phyloP scores from a whole-genome alignment of 2,888 invertebrate genomes.

The Phalangium opilio region DNA sequence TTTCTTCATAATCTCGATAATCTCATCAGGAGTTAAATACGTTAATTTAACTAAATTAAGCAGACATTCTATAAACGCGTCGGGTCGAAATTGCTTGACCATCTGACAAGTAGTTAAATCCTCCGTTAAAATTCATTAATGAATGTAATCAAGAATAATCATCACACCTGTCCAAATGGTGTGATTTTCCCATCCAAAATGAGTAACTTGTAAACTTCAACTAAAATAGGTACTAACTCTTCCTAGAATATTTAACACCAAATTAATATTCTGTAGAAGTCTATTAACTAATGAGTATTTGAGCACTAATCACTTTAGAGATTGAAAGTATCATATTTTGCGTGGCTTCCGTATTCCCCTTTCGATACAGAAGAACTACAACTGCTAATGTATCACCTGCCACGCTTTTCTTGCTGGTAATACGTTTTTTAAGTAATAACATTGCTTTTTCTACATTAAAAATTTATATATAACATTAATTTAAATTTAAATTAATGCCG shows the following conservation, averaged over 20 bases:
- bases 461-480: background rate
- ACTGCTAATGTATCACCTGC: constrained; percentile 15
- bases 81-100: constrained; percentile 10
- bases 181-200: constrained; percentile 8
- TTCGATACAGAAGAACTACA: constrained; percentile 8
- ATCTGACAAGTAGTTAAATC: too few relatives aligned
- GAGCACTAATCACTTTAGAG: constrained; percentile 7
- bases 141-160: too few relatives aligned
- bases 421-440: constrained; percentile 11
- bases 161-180: constrained; percentile 11
- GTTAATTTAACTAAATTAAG: constrained; percentile 6
- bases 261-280: too few relatives aligned
- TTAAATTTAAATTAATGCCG: background rate
- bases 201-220: constrained; percentile 7
- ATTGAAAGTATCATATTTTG: constrained; percentile 14
- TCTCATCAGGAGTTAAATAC: constrained; percentile 4
- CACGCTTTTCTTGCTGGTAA: constrained; percentile 13
- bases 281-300: background rate
- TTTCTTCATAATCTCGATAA: constrained; percentile 6
- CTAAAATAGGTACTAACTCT: constrained; percentile 8
- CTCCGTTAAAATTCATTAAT: too few relatives aligned
- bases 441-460: constrained; percentile 13
- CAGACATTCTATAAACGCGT: constrained; percentile 13
- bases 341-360: constrained; percentile 13
- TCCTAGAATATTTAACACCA: too few relatives aligned